Conservation (phyloP, 1,140 invertebrate genomes). For the Arctopsyche grandis region DNA sequence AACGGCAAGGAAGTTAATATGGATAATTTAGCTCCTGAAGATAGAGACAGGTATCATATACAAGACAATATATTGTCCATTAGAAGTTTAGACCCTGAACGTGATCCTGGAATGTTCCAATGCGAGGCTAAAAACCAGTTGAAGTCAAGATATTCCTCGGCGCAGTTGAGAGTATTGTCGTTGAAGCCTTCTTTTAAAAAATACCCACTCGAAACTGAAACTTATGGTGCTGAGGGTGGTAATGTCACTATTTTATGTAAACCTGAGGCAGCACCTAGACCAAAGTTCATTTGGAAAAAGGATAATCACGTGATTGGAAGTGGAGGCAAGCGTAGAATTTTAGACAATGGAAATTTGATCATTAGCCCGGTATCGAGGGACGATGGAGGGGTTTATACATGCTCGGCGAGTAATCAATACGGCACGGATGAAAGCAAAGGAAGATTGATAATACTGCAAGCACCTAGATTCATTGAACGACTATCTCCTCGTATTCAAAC, state of each 20-base stretch:
- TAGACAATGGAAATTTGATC: conserved; percentile 86
- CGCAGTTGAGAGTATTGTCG: conserved; percentile 86
- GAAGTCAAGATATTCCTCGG: conserved; percentile 87
- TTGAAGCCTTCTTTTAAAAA: conserved; percentile 93
- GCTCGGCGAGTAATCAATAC: conserved; percentile 85
- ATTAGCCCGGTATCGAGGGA: conserved; percentile 86
- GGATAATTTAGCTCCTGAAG: conserved; percentile 72
- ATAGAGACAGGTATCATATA: conserved; percentile 80
- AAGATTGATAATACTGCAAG: conserved; percentile 83
- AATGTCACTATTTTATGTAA: conserved; percentile 93
- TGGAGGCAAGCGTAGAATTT: conserved; percentile 81
- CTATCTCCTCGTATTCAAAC: conserved; percentile 73
- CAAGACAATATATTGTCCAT: conserved; percentile 91
- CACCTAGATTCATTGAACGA: conserved; percentile 76
- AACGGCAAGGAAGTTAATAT: conserved; percentile 81
- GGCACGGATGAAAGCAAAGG: conserved; percentile 85
- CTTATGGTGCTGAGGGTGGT: conserved; percentile 88
- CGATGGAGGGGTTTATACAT: conserved; percentile 90
- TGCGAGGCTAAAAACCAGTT: conserved; percentile 91
- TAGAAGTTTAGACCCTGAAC: conserved; percentile 76
- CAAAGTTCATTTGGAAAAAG: conserved; percentile 91
- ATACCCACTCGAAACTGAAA: conserved; percentile 85
- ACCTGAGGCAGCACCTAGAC: conserved; percentile 93
- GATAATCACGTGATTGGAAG: conserved; percentile 84
- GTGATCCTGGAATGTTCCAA: conserved; percentile 96